A percentile compares a stretch with the other conserved stretches of the same genome.
Evolutionary conservation across 2,888 invertebrate species (phyloP).

Genomic region (Acronicta leporina): DNA sequence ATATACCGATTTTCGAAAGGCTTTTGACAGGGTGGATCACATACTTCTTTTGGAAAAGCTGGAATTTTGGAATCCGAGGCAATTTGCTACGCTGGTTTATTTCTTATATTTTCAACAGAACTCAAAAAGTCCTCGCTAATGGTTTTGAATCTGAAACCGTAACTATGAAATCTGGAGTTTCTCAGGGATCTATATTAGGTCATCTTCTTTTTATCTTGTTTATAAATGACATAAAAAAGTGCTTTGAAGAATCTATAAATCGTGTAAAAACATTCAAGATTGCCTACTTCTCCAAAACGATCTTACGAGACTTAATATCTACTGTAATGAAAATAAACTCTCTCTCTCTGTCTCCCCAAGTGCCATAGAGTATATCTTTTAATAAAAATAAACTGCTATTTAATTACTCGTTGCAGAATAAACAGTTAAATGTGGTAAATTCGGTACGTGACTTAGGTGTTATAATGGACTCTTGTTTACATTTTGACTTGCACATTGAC

Average conservation of each 20-base stretch:
- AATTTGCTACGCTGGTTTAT: conserved; percentile 5
- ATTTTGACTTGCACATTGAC: conserved; percentile 1
- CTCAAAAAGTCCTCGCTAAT: conserved; percentile 2
- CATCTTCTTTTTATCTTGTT: not conserved
- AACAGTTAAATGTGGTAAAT: not conserved
- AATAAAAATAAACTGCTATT: not conserved
- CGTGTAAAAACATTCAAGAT: conserved; percentile 3
- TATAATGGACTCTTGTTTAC: not conserved
- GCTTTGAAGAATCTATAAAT: conserved; percentile 8
- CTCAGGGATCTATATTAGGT: conserved; percentile 4
- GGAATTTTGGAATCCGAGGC: not conserved
- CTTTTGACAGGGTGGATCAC: conserved; percentile 9
- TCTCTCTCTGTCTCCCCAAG: conserved; percentile 9
- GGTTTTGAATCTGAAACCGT: not conserved
- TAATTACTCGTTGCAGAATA: not conserved
- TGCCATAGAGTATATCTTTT: conserved; percentile 2
- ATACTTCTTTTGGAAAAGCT: conserved; percentile 5
- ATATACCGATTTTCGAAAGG: conserved; percentile 7
- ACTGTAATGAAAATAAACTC: conserved; percentile 6
- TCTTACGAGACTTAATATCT: not conserved
- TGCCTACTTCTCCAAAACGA: conserved; percentile 3
- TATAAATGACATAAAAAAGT: conserved; percentile 4
- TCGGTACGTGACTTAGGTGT: conserved; percentile 5
- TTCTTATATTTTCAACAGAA: conserved; percentile 8
- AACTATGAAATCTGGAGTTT: conserved; percentile 1